Evolutionary conservation across 1,140 invertebrate species (phyloP).

Genomic region (Cydia fagiglandana): DNA sequence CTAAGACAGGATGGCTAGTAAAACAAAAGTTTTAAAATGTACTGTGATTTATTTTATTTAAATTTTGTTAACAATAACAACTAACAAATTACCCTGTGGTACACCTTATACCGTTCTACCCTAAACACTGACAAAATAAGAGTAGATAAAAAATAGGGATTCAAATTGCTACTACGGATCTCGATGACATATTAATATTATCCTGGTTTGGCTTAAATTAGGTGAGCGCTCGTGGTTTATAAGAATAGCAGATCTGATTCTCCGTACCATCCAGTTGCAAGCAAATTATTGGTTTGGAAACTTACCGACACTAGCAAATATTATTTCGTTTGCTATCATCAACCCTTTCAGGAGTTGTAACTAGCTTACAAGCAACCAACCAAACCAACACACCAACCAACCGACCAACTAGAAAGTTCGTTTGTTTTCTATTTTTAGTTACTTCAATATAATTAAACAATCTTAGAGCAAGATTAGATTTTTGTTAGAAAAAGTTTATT

Average conservation of each 20-base stretch:
- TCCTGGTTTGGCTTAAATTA: not conserved
- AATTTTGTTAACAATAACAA: no score
- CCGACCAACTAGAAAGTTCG: not conserved
- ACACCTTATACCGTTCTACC: no score
- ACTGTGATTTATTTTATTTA: no score
- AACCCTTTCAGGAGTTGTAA: not conserved
- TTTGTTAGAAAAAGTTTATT: no score
- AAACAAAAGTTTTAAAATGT: no score
- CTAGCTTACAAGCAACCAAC: not conserved
- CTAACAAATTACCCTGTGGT: no score
- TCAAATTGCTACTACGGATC: no score
- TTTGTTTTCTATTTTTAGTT: not conserved
- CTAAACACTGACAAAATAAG: no score
- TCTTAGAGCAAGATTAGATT: no score
- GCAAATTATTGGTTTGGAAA: conserved; percentile 27
- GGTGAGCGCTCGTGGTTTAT: not conserved
- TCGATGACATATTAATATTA: not conserved
- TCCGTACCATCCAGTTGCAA: not conserved
- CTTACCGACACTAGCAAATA: conserved; percentile 11
- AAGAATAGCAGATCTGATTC: not conserved
- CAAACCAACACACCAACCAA: no score
- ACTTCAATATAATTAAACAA: not conserved
- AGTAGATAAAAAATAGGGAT: no score
- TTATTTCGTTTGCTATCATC: not conserved
- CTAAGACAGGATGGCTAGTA: no score